Evolutionary conservation across 2,113 vertebrate species (phyloP).

Genomic region (Phrynosoma blainvillii): DNA sequence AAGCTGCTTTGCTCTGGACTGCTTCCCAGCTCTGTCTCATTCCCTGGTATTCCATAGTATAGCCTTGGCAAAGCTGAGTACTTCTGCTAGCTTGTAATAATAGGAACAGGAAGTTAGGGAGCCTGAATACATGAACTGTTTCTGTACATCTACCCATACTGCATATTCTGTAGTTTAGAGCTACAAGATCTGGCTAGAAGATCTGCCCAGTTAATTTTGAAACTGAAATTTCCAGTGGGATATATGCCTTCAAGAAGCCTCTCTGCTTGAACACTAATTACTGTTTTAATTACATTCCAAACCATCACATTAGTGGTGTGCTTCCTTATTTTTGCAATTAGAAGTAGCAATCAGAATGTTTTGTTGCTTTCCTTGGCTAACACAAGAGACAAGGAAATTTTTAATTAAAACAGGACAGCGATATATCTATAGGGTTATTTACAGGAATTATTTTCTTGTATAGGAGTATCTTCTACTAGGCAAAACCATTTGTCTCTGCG

Average conservation of each 20-base stretch:
- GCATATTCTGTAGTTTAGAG: fast-evolving
- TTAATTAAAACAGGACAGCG: slow-evolving; percentile 48
- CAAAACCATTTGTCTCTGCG: background rate
- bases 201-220: background rate
- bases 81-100: background rate
- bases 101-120: background rate
- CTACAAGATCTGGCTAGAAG: background rate
- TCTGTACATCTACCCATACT: background rate
- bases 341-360: slow-evolving; percentile 68
- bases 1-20: too few relatives aligned
- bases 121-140: background rate
- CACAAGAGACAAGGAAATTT: slow-evolving; percentile 58
- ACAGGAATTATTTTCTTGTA: background rate
- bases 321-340: slow-evolving; percentile 67
- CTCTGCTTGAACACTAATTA: background rate
- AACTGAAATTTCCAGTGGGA: background rate
- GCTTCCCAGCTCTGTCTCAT: too few relatives aligned
- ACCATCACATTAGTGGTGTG: slow-evolving; percentile 55
- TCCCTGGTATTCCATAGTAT: too few relatives aligned
- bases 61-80: background rate
- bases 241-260: fast-evolving
- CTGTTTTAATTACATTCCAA: slow-evolving; percentile 42
- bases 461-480: background rate
- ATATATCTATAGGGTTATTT: background rate
- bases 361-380: slow-evolving; percentile 66